Evolutionary conservation across 1,140 invertebrate species (phyloP).

Genomic region (Drosophila navojoa): DNA sequence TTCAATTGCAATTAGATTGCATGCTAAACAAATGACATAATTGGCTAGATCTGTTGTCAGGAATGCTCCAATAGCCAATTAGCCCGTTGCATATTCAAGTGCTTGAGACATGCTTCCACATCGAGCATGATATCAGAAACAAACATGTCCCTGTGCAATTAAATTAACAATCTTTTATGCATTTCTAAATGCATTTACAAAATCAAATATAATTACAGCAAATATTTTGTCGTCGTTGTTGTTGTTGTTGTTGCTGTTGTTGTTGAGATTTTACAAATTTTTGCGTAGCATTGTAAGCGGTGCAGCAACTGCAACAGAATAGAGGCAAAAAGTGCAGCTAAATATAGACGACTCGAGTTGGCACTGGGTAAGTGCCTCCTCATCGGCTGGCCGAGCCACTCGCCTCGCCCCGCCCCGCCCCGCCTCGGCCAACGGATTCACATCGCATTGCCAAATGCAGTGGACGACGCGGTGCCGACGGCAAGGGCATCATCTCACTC

Average conservation of each 20-base stretch:
- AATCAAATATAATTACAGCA: slow-evolving; percentile 72
- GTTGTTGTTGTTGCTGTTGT: background rate
- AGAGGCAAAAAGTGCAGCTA: slow-evolving; percentile 58
- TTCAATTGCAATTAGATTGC: slow-evolving; percentile 30
- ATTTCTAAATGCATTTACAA: slow-evolving; percentile 36
- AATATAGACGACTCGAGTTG: slow-evolving; percentile 66
- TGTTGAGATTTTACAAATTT: slow-evolving; percentile 62
- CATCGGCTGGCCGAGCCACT: slow-evolving; percentile 26
- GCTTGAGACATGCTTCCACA: slow-evolving; percentile 21
- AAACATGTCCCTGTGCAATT: slow-evolving; percentile 49
- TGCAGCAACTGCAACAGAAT: slow-evolving; percentile 36
- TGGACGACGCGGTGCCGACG: slow-evolving; percentile 32
- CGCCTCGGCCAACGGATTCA: slow-evolving; percentile 33
- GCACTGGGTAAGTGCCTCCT: slow-evolving; percentile 67
- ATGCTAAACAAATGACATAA: slow-evolving; percentile 28
- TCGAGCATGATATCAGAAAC: slow-evolving; percentile 4
- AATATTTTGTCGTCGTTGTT: slow-evolving; percentile 37
- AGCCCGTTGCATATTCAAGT: slow-evolving; percentile 31
- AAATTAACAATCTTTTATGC: slow-evolving; percentile 67
- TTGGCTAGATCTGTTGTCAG: slow-evolving; percentile 21
- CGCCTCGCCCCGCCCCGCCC: too few relatives aligned
- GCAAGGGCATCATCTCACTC: slow-evolving; percentile 10
- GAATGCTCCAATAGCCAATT: slow-evolving; percentile 49
- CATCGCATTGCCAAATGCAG: slow-evolving; percentile 71
- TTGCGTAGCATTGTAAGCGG: slow-evolving; percentile 64